Percentiles rank a stretch among this genome's conserved stretches.
Conservation (phyloP, 2,113 vertebrate genomes). For the Tupaia chinensis region DNA sequence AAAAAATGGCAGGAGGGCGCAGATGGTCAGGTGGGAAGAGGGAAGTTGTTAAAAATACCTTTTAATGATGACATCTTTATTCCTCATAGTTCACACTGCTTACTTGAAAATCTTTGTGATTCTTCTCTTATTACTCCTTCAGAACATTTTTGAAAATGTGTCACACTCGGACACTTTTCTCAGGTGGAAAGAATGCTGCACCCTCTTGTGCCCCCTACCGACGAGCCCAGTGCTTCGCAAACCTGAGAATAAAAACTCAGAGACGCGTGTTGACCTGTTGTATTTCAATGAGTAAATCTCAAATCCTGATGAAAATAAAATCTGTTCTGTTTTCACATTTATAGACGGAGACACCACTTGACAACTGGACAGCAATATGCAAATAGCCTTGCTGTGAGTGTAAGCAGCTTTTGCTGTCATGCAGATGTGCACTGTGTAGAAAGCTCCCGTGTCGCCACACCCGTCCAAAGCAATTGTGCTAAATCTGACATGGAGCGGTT, state of each 20-base stretch:
- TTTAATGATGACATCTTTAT: neutral
- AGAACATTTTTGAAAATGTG: neutral
- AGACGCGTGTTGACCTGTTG: neutral
- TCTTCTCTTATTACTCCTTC: neutral
- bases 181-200: neutral
- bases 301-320: conserved; percentile 31
- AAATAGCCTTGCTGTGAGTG: conserved; percentile 36
- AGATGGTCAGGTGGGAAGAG: neutral
- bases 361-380: conserved; percentile 43
- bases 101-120: neutral
- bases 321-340: conserved; percentile 38
- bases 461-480: neutral
- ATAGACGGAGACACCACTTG: conserved; percentile 45
- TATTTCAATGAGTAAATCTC: conserved; percentile 10
- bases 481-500: conserved; percentile 20
- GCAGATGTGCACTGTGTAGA: conserved; percentile 20
- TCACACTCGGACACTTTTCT: neutral
- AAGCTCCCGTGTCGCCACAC: conserved; percentile 49
- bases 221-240: neutral
- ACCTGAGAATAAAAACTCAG: neutral
- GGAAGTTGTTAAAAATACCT: neutral
- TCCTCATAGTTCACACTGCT: neutral
- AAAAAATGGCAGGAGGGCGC: too few species aligned
- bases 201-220: neutral
- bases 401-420: conserved; percentile 52